A percentile compares a stretch with the other conserved stretches of the same genome.
Evolutionary conservation across 1,140 invertebrate species (phyloP).

Genomic region (Trichonephila clavata): DNA sequence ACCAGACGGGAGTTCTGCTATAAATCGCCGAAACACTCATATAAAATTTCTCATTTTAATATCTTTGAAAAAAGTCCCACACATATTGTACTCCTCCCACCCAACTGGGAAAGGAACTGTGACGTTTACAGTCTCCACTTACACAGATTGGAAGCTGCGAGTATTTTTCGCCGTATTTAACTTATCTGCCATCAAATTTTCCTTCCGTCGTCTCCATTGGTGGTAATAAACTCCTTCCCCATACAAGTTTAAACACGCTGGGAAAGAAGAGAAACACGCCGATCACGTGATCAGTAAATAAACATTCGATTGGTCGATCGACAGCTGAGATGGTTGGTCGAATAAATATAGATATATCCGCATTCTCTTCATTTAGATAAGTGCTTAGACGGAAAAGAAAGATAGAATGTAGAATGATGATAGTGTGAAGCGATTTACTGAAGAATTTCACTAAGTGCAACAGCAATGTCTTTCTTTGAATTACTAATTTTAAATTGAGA

Average conservation of each 20-base stretch:
- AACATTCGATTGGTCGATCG: slow-evolving; percentile 34
- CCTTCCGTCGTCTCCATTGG: slow-evolving; percentile 24
- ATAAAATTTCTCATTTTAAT: slow-evolving; percentile 70
- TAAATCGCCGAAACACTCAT: slow-evolving; percentile 62
- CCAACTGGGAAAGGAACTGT: not conserved
- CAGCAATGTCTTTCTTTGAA: no score
- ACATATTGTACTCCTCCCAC: slow-evolving; percentile 25
- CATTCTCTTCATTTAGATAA: slow-evolving; percentile 57
- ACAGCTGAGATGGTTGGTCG: not conserved
- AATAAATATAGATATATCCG: slow-evolving; percentile 28
- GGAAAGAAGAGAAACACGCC: slow-evolving; percentile 36
- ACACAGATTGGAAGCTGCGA: slow-evolving; percentile 53
- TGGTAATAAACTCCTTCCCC: slow-evolving; percentile 54
- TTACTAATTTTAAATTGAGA: no score
- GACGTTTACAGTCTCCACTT: slow-evolving; percentile 65
- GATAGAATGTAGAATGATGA: no score
- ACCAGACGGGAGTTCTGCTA: slow-evolving; percentile 6
- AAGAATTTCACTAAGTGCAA: no score
- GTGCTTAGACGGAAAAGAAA: not conserved
- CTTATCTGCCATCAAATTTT: slow-evolving; percentile 55
- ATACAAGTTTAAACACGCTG: slow-evolving; percentile 47
- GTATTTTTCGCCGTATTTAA: slow-evolving; percentile 68
- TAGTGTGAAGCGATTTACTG: not conserved
- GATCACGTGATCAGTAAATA: slow-evolving; percentile 46
- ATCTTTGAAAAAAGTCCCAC: slow-evolving; percentile 24